These are phyloP conservation scores for Athrips mouffetella DNA, from an alignment of 2,888 invertebrate species.

Conservation along the genomic window DNA sequence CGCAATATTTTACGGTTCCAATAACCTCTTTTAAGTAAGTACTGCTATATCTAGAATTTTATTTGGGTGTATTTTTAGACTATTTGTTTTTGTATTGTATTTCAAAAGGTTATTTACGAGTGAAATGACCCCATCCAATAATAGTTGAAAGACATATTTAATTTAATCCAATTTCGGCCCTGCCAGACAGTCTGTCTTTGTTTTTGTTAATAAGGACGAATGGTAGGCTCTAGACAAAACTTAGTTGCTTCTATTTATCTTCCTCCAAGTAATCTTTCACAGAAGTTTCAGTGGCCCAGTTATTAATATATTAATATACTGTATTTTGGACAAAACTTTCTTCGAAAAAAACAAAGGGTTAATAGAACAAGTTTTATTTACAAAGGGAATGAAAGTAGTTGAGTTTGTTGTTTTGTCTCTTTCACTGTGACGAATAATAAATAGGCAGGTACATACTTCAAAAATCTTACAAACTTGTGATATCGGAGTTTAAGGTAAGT, in stretches of 20 bases:
- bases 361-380: neutral
- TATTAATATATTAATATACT: neutral
- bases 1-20: too few relatives aligned
- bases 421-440: too few relatives aligned
- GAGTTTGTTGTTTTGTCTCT: too few relatives aligned
- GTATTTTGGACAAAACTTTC: neutral
- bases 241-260: neutral
- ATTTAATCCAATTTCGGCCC: neutral
- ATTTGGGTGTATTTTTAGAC: too few relatives aligned
- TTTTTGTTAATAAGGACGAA: neutral
- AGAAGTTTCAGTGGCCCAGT: neutral
- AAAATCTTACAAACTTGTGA: too few relatives aligned
- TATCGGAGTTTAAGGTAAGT: too few relatives aligned
- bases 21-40: too few relatives aligned
- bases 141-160: neutral
- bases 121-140: too few relatives aligned
- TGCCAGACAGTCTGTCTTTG: neutral
- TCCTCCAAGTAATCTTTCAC: neutral
- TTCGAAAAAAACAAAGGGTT: neutral
- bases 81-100: too few relatives aligned
- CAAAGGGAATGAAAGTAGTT: neutral
- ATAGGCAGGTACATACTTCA: too few relatives aligned
- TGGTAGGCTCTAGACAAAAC: neutral
- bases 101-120: too few relatives aligned
- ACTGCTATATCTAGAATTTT: too few relatives aligned